Conservation (phyloP, 2,888 invertebrate species). For the Dioctria linearis region DNA sequence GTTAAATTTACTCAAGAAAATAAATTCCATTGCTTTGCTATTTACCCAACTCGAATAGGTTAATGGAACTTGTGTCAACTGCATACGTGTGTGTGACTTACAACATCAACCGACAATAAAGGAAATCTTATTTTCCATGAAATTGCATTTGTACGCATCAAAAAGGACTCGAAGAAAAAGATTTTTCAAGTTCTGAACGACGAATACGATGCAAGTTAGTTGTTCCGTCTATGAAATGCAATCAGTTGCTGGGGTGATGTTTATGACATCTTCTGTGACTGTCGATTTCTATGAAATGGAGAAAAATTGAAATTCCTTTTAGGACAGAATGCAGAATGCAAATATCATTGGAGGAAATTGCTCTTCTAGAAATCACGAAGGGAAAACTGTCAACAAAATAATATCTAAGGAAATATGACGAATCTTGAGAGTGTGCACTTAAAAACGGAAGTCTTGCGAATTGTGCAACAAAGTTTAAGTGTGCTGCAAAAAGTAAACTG, state of each 20-base stretch:
- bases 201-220: background rate
- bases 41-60: conserved; percentile 16
- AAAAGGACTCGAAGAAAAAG: background rate
- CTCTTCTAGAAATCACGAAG: background rate
- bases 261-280: conserved; percentile 10
- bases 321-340: background rate
- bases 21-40: too few relatives aligned
- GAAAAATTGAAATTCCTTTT: conserved; percentile 33
- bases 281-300: conserved; percentile 4
- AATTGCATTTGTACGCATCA: conserved; percentile 20
- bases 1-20: too few relatives aligned
- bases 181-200: conserved; percentile 17
- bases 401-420: too few relatives aligned
- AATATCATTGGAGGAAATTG: conserved; percentile 46
- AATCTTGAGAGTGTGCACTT: too few relatives aligned
- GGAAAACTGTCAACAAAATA: too few relatives aligned
- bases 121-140: conserved; percentile 27
- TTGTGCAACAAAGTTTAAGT: too few relatives aligned
- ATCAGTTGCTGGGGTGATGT: background rate
- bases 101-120: background rate
- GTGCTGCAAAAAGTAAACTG: too few relatives aligned
- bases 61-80: conserved; percentile 37
- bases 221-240: background rate
- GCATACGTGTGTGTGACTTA: background rate
- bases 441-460: too few relatives aligned